Conservation (phyloP, 2,113 vertebrate genomes). For the Ardeotis arabs region DNA sequence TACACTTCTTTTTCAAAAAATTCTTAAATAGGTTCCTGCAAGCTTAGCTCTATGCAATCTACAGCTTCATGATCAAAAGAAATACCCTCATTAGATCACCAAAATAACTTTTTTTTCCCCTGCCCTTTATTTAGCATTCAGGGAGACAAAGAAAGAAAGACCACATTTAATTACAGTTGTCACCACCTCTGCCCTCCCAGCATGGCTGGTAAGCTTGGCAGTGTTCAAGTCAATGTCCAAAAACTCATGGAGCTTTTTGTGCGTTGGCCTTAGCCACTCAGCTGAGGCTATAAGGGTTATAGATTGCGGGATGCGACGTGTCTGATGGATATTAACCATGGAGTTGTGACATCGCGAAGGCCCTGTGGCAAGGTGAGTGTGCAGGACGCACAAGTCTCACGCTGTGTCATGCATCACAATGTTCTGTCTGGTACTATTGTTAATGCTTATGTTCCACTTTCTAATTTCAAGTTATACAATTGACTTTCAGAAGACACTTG, state of each 20-base stretch:
- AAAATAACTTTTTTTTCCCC: background rate
- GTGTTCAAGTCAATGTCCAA: background rate
- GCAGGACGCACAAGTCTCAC: background rate
- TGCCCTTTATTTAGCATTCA: background rate
- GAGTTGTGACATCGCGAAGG: rapidly evolving
- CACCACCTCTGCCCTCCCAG: background rate
- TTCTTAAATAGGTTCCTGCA: background rate
- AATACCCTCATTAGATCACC: background rate
- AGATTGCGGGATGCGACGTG: background rate
- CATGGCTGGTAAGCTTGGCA: background rate
- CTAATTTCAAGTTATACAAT: background rate
- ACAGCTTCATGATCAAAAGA: rapidly evolving
- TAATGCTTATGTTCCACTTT: background rate
- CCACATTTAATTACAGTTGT: background rate
- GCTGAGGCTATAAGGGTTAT: rapidly evolving
- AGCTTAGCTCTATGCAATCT: background rate
- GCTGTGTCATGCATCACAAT: background rate
- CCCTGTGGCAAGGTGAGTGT: background rate
- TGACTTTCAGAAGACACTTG: slow-evolving; percentile 21
- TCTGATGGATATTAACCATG: background rate
- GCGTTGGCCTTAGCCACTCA: background rate
- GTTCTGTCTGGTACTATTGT: background rate
- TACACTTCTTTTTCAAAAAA: background rate
- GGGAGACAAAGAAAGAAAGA: background rate
- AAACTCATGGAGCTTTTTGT: background rate